Evolutionary conservation across 2,797 vertebrate species (phyloP).

Genomic region (Coracias cyanogaster): DNA sequence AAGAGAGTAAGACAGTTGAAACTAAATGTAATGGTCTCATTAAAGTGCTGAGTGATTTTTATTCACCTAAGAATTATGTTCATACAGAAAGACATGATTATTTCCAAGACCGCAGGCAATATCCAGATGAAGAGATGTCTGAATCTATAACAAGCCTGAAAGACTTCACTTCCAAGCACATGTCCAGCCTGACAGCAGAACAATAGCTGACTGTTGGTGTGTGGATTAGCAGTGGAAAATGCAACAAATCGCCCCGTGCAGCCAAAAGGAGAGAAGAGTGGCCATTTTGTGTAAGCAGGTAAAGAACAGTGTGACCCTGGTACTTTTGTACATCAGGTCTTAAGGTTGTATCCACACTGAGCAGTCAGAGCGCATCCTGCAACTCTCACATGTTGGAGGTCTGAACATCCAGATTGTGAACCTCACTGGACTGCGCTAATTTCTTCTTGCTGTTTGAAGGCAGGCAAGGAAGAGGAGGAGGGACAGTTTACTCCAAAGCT

Average conservation of each 20-base stretch:
- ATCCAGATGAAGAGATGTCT: slow-evolving; percentile 48
- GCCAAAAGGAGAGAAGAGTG: neutral
- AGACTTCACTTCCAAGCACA: neutral
- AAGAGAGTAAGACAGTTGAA: slow-evolving; percentile 11
- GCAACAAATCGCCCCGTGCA: neutral
- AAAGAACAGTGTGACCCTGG: neutral
- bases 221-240: neutral
- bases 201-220: neutral
- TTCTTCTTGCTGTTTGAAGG: neutral
- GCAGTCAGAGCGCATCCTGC: neutral
- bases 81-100: slow-evolving; percentile 50
- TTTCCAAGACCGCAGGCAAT: slow-evolving; percentile 48
- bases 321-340: neutral
- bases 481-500: neutral
- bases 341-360: neutral
- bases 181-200: neutral
- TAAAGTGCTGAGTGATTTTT: slow-evolving; percentile 65
- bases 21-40: slow-evolving; percentile 58
- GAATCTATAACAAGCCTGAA: slow-evolving; percentile 41
- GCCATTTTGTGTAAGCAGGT: neutral
- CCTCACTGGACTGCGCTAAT: neutral
- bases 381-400: neutral
- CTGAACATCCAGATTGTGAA: rapidly evolving
- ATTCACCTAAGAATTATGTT: slow-evolving; percentile 62
- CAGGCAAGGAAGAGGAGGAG: neutral